Evolutionary conservation across 2,797 vertebrate genomes (phyloP).

Genomic region (Propithecus perrieri): DNA sequence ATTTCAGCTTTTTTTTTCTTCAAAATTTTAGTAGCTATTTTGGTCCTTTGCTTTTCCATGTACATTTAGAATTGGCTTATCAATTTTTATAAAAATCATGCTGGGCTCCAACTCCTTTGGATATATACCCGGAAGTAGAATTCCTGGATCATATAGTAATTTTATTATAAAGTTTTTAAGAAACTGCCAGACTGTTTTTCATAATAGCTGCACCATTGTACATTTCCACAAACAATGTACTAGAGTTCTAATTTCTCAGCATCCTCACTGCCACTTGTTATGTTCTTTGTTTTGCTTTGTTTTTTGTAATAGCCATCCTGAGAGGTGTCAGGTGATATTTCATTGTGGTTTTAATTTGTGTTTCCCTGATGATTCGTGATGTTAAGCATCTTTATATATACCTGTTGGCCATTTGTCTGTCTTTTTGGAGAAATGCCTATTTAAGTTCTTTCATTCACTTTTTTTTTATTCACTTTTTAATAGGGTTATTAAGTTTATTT

Average conservation of each 20-base stretch:
- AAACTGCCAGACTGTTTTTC: neutral
- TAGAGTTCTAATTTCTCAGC: neutral
- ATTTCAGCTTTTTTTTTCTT: neutral
- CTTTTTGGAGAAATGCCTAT: neutral
- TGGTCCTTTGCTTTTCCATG: neutral
- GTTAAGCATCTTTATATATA: neutral
- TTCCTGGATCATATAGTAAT: neutral
- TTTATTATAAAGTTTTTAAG: neutral
- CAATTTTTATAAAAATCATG: neutral
- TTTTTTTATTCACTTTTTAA: neutral
- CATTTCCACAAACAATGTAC: neutral
- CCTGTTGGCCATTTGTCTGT: neutral
- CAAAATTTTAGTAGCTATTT: neutral
- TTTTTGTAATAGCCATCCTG: neutral
- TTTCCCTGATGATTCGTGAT: neutral
- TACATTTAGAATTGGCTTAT: neutral
- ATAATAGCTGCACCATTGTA: neutral
- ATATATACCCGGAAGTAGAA: neutral
- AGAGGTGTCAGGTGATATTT: neutral
- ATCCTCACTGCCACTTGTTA: neutral
- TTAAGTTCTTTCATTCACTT: neutral
- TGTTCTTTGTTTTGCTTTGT: neutral
- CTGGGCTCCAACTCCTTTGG: neutral
- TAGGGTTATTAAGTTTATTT: neutral
- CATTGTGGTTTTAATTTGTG: neutral